phyloP scores from a whole-genome alignment of 2,113 vertebrate genomes.

The Emydocephalus ijimae region DNA sequence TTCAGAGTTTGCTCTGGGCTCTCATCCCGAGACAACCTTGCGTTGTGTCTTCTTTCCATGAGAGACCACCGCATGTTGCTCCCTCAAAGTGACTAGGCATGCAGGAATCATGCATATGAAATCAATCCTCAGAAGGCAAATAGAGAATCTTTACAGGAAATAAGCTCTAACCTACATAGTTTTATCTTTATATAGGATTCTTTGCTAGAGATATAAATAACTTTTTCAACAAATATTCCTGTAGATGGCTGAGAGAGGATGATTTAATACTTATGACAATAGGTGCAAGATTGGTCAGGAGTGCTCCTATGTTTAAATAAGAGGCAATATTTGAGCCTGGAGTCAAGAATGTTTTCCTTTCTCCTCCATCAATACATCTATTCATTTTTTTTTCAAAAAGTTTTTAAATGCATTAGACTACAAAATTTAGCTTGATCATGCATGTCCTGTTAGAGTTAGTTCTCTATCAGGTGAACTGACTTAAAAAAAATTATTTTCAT shows the following conservation, averaged over 20 bases:
- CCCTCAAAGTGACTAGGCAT: neutral
- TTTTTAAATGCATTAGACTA: neutral
- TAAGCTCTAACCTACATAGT: neutral
- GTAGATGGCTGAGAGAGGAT: neutral
- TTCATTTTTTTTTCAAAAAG: neutral
- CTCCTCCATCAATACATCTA: neutral
- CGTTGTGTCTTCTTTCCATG: too few relatives aligned
- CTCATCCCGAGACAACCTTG: too few relatives aligned
- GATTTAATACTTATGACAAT: neutral
- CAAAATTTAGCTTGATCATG: neutral
- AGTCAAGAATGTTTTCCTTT: neutral
- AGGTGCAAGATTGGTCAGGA: neutral
- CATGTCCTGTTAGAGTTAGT: neutral
- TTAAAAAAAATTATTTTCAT: constrained; percentile 18
- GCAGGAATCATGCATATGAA: neutral
- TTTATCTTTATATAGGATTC: neutral
- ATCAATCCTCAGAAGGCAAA: neutral
- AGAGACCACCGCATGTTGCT: neutral
- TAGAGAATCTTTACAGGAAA: neutral
- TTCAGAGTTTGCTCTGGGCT: too few relatives aligned
- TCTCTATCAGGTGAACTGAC: neutral
- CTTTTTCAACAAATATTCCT: neutral
- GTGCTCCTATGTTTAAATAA: neutral
- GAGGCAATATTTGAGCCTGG: neutral
- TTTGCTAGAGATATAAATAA: neutral